A percentile compares a stretch with the other conserved stretches of the same genome.
phyloP scores from a whole-genome alignment of 1,140 invertebrate genomes.

The Neodiprion pinetum region DNA sequence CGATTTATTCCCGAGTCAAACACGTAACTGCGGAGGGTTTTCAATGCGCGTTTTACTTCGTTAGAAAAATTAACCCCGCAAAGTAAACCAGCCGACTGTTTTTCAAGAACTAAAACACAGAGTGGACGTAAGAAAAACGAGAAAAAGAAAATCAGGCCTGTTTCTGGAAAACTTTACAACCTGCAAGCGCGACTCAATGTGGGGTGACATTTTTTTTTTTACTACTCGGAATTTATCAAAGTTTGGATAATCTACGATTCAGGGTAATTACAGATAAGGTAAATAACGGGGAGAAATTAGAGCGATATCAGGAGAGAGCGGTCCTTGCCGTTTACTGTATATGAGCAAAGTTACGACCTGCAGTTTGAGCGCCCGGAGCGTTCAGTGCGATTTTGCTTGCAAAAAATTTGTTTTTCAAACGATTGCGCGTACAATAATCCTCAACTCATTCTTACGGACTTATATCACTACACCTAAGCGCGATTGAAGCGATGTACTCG shows the following conservation, averaged over 20 bases:
- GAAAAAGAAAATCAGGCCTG: too few relatives aligned
- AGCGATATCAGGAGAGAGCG: background rate
- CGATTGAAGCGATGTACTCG: too few relatives aligned
- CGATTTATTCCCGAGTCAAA: too few relatives aligned
- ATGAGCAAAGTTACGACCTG: background rate
- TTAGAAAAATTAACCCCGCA: too few relatives aligned
- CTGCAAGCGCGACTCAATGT: background rate
- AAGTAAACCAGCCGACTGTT: too few relatives aligned
- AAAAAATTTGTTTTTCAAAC: background rate
- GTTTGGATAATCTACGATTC: background rate
- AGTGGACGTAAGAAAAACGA: too few relatives aligned
- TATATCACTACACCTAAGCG: too few relatives aligned
- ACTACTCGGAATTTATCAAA: background rate
- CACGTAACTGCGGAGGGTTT: too few relatives aligned
- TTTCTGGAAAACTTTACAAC: too few relatives aligned
- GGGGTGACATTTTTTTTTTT: background rate
- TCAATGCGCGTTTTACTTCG: too few relatives aligned
- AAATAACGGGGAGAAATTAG: background rate
- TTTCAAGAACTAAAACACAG: too few relatives aligned
- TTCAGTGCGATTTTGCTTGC: background rate
- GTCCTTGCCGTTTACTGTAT: background rate
- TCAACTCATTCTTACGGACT: too few relatives aligned
- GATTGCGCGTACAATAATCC: background rate
- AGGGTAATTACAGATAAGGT: conserved; percentile 3
- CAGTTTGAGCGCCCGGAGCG: background rate